Conservation (phyloP, 1,140 invertebrate species). For the Solenopsis invicta region DNA sequence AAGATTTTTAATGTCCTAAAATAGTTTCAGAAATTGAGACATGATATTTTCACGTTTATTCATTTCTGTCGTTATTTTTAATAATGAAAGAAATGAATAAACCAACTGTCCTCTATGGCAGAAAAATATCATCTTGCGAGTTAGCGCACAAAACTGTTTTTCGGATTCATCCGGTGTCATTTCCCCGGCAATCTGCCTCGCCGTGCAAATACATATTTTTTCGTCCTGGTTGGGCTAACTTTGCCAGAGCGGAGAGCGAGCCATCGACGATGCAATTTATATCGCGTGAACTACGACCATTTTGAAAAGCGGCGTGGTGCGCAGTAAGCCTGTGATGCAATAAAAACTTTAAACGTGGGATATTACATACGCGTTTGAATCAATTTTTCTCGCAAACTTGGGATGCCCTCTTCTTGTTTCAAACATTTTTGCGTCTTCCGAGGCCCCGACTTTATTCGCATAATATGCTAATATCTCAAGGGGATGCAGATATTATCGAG, state of each 20-base stretch:
- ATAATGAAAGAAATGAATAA: slow-evolving; percentile 50
- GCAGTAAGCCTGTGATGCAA: slow-evolving; percentile 39
- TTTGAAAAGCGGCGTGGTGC: slow-evolving; percentile 42
- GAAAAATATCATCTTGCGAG: slow-evolving; percentile 58
- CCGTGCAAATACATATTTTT: slow-evolving; percentile 58
- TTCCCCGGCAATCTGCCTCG: slow-evolving; percentile 41
- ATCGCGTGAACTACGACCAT: slow-evolving; percentile 55
- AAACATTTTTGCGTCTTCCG: slow-evolving; percentile 30
- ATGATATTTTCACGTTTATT: neutral
- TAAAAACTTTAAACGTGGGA: slow-evolving; percentile 54
- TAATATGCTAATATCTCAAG: slow-evolving; percentile 61
- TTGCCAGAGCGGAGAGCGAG: slow-evolving; percentile 38
- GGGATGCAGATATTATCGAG: slow-evolving; percentile 45
- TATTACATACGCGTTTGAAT: slow-evolving; percentile 48
- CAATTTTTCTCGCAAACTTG: slow-evolving; percentile 49
- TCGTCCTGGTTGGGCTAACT: slow-evolving; percentile 44
- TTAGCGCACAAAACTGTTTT: slow-evolving; percentile 48
- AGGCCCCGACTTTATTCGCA: slow-evolving; percentile 45
- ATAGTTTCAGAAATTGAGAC: neutral
- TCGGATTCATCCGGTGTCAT: slow-evolving; percentile 50
- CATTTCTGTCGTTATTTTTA: no score
- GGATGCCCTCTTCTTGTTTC: neutral
- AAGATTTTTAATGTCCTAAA: neutral
- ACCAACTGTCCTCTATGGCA: slow-evolving; percentile 5
- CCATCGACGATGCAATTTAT: slow-evolving; percentile 60